phyloP scores from a whole-genome alignment of 2,888 invertebrate genomes.

The Synergus itoensis region DNA sequence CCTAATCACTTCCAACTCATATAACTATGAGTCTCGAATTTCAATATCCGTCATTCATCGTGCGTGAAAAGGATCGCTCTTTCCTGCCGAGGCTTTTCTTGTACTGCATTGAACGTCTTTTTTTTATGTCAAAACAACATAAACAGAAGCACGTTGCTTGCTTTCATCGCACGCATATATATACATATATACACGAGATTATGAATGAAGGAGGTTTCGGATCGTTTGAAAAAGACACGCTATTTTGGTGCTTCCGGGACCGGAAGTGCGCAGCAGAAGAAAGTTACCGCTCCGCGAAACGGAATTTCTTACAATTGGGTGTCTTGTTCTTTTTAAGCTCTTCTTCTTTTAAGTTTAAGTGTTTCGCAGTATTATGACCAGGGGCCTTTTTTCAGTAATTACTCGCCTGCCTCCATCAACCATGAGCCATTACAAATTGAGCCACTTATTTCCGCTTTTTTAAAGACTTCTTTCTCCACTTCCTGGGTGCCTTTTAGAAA shows the following conservation, averaged over 20 bases:
- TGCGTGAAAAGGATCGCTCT: constrained; percentile 1
- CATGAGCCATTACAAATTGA: constrained; percentile 2
- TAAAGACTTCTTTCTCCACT: not conserved
- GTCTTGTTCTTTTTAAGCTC: constrained; percentile 13
- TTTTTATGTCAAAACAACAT: constrained; percentile 24
- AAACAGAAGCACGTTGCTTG: constrained; percentile 27
- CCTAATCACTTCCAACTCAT: not conserved
- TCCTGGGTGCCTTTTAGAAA: not conserved
- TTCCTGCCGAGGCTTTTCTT: constrained; percentile 22
- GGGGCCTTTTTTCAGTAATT: not conserved
- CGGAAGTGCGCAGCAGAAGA: constrained; percentile 30
- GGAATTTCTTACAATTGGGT: constrained; percentile 28
- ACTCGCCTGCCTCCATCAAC: not conserved
- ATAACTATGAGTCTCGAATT: constrained; percentile 20
- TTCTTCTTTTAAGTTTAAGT: not conserved
- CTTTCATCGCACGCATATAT: constrained; percentile 20
- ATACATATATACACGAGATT: not conserved
- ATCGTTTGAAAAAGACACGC: constrained; percentile 32
- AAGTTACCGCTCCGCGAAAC: constrained; percentile 31
- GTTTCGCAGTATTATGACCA: constrained; percentile 4
- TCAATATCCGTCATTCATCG: constrained; percentile 10
- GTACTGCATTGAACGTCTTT: not conserved
- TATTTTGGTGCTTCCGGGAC: constrained; percentile 31
- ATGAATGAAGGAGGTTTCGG: constrained; percentile 38
- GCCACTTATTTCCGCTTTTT: not conserved